Evolutionary conservation across 2,888 invertebrate genomes (phyloP).

Genomic region (Mylabris sibirica): DNA sequence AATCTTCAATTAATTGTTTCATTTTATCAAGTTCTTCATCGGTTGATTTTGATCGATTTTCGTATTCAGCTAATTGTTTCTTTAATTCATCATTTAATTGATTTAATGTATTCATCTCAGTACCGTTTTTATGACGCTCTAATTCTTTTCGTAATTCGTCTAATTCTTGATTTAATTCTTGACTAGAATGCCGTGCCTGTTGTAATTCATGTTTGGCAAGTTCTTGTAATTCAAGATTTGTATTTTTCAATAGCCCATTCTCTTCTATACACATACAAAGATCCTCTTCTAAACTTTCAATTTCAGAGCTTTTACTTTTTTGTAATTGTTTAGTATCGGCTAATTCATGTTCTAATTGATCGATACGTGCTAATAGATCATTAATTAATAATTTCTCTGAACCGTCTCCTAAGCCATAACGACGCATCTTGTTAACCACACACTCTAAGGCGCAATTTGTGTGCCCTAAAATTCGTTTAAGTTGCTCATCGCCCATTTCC

Average conservation of each 20-base stretch:
- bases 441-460: slow-evolving; percentile 53
- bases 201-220: slow-evolving; percentile 51
- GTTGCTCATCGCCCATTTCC: slow-evolving; percentile 45
- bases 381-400: slow-evolving; percentile 6
- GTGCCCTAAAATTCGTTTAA: slow-evolving; percentile 51
- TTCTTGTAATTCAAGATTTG: slow-evolving; percentile 54
- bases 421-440: slow-evolving; percentile 49
- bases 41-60: slow-evolving; percentile 1
- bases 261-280: slow-evolving; percentile 43
- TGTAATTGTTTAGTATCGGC: slow-evolving; percentile 27
- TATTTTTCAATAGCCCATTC: slow-evolving; percentile 52
- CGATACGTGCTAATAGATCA: slow-evolving; percentile 16
- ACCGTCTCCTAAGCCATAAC: not conserved
- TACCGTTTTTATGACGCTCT: not conserved
- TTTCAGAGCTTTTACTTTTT: no score
- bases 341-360: slow-evolving; percentile 40
- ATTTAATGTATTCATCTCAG: slow-evolving; percentile 20
- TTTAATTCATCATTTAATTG: not conserved
- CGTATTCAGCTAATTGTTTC: not conserved
- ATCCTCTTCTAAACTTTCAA: slow-evolving; percentile 42
- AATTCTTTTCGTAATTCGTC: slow-evolving; percentile 24
- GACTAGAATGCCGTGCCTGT: slow-evolving; percentile 3
- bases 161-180: slow-evolving; percentile 4
- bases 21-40: slow-evolving; percentile 41
- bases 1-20: slow-evolving; percentile 46